Evolutionary conservation across 2,113 vertebrate species (phyloP).

Genomic region (Gobio gobio): DNA sequence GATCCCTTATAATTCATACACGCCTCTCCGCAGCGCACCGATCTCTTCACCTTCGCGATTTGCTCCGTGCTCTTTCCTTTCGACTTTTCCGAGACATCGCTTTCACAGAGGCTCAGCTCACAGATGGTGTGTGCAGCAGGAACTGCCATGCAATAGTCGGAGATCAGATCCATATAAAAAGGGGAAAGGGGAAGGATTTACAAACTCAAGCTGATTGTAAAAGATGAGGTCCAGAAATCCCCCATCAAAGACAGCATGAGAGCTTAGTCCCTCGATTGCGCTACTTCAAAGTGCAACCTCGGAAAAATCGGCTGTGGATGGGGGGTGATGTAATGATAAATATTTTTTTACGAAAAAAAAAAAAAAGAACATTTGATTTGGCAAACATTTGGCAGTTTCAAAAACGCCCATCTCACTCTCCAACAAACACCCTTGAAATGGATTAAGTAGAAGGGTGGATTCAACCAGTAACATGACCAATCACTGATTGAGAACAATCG

Average conservation of each 20-base stretch:
- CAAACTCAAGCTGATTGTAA: constrained; percentile 56
- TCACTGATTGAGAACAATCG: background rate
- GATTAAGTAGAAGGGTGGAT: constrained; percentile 7
- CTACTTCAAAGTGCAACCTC: constrained; percentile 57
- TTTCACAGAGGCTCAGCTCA: constrained; percentile 53
- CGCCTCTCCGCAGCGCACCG: constrained; percentile 26
- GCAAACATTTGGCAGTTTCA: constrained; percentile 78
- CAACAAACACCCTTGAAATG: constrained; percentile 47
- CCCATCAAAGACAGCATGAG: constrained; percentile 51
- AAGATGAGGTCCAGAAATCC: constrained; percentile 31
- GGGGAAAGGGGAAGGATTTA: constrained; percentile 50
- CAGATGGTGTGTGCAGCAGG: constrained; percentile 54
- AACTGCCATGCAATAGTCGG: constrained; percentile 46
- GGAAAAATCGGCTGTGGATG: constrained; percentile 58
- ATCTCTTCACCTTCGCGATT: constrained; percentile 42
- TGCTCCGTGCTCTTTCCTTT: constrained; percentile 43
- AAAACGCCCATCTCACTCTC: constrained; percentile 61
- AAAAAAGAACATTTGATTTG: constrained; percentile 65
- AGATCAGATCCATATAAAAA: constrained; percentile 48
- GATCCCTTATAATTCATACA: constrained; percentile 58
- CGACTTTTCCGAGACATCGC: constrained; percentile 53
- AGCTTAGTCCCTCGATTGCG: constrained; percentile 40
- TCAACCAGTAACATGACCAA: background rate
- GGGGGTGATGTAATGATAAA: constrained; percentile 47
- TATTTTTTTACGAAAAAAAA: constrained; percentile 32